phyloP scores from a whole-genome alignment of 2,113 vertebrate genomes.

The Plectropomus leopardus region DNA sequence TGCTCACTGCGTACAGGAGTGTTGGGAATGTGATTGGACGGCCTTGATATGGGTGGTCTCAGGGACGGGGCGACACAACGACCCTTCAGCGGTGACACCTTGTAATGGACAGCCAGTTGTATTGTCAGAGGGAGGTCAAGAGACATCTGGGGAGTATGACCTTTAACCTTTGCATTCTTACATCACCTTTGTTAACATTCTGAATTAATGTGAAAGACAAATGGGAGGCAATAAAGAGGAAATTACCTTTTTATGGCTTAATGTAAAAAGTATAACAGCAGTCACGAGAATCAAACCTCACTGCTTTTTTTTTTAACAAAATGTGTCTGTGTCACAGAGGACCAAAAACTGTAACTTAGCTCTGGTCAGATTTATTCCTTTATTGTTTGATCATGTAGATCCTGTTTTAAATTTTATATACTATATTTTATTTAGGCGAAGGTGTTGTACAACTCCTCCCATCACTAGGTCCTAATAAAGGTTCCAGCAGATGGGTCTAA shows the following conservation, averaged over 20 bases:
- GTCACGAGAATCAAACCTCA: not conserved
- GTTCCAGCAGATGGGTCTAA: too few species aligned
- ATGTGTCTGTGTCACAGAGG: not conserved
- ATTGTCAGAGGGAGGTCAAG: conserved; percentile 28
- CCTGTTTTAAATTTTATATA: not conserved
- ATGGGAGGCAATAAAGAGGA: not conserved
- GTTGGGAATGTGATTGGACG: conserved; percentile 41
- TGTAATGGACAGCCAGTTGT: conserved; percentile 37
- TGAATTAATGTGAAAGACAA: not conserved
- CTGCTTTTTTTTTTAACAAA: not conserved
- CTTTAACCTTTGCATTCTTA: conserved; percentile 26
- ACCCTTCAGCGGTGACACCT: conserved; percentile 32
- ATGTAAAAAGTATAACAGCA: not conserved
- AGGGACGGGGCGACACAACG: conserved; percentile 3
- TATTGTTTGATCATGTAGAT: not conserved
- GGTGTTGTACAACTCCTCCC: not conserved
- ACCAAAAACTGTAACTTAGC: not conserved
- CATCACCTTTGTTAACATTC: conserved; percentile 4
- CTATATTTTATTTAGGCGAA: not conserved
- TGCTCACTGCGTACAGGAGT: not conserved
- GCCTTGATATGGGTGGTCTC: conserved; percentile 63
- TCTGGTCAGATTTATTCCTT: not conserved
- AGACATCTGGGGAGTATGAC: conserved; percentile 13
- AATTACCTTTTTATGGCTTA: not conserved
- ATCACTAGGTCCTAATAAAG: too few species aligned